Evolutionary conservation across 2,797 vertebrate species (phyloP).

Genomic region (Oreortyx pictus): DNA sequence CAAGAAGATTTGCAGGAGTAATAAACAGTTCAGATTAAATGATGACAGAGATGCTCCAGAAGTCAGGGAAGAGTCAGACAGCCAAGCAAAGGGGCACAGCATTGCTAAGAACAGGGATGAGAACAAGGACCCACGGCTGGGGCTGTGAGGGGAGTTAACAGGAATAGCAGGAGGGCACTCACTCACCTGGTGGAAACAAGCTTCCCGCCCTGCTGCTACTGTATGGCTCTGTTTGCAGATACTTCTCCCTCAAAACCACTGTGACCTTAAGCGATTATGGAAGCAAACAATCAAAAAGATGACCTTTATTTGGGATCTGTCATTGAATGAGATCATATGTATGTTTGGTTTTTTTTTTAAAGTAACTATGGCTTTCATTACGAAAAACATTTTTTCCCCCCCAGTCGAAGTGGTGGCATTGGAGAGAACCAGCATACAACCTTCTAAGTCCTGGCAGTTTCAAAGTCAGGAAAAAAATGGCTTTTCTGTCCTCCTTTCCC

Average conservation of each 20-base stretch:
- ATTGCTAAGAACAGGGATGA: neutral
- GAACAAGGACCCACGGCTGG: neutral
- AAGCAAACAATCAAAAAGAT: neutral
- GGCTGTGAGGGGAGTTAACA: neutral
- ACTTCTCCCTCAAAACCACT: neutral
- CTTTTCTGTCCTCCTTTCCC: neutral
- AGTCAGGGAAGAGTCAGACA: neutral
- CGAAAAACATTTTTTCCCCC: neutral
- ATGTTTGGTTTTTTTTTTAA: neutral
- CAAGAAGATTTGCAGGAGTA: neutral
- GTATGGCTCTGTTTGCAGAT: neutral
- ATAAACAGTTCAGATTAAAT: neutral
- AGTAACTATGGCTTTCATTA: neutral
- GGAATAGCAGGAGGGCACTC: neutral
- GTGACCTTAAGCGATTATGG: neutral
- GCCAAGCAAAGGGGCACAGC: neutral
- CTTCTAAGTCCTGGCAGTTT: neutral
- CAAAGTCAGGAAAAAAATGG: neutral
- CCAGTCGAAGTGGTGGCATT: neutral
- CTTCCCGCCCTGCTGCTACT: neutral
- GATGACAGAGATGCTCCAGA: neutral
- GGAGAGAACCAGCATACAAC: neutral
- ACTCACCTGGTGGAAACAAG: neutral
- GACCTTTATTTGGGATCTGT: constrained; percentile 14
- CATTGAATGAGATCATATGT: neutral